Evolutionary conservation across 1,140 invertebrate species (phyloP).

Genomic region (Acromyrmex charruanus): DNA sequence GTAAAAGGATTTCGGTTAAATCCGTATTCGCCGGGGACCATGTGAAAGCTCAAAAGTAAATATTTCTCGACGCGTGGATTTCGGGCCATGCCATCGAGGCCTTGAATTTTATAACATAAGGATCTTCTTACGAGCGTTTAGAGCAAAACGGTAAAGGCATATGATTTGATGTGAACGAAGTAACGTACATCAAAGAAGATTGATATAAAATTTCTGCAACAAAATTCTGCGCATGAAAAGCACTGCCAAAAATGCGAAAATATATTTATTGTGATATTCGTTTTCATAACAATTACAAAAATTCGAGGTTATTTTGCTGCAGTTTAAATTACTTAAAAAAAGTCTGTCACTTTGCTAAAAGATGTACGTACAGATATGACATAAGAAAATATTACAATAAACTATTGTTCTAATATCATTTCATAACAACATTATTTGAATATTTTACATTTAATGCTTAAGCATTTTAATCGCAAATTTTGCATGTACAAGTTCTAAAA

Average conservation of each 20-base stretch:
- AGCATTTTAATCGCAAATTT: not conserved
- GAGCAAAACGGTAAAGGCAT: slow-evolving; percentile 20
- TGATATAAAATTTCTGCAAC: not conserved
- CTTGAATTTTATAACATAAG: slow-evolving; percentile 40
- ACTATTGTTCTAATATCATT: not conserved
- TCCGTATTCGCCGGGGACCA: slow-evolving; percentile 64
- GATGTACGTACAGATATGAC: not conserved
- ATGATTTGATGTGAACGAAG: slow-evolving; percentile 1
- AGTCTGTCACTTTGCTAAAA: not conserved
- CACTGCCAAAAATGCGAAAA: not conserved
- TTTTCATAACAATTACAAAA: not conserved
- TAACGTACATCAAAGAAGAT: slow-evolving; percentile 17
- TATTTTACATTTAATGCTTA: not conserved
- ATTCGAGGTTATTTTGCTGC: not conserved
- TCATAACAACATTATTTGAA: not conserved
- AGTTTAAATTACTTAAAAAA: not conserved
- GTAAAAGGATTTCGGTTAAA: slow-evolving; percentile 72
- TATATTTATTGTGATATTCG: not conserved
- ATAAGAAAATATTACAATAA: not conserved
- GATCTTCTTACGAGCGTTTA: slow-evolving; percentile 50
- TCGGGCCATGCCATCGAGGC: slow-evolving; percentile 26
- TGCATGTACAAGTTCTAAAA: not conserved
- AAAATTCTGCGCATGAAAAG: not conserved
- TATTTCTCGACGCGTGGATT: slow-evolving; percentile 70
- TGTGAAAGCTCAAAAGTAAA: slow-evolving; percentile 66